Evolutionary conservation across 2,797 vertebrate species (phyloP).

Genomic region (Botia almorhae): DNA sequence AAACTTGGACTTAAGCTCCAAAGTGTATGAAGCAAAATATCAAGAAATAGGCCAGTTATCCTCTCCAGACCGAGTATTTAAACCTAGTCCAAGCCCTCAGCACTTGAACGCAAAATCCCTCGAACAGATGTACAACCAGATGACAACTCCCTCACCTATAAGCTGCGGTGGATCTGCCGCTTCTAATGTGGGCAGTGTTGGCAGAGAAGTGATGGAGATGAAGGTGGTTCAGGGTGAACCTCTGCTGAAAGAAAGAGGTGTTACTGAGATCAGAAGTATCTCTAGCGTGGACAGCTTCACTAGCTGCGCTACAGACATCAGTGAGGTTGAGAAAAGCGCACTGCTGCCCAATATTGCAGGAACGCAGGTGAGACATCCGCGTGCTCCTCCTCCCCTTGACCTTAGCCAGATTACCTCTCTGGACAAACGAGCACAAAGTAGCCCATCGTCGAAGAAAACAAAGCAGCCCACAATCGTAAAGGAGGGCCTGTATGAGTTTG

Average conservation of each 20-base stretch:
- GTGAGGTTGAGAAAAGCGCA: conserved; percentile 82
- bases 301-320: conserved; percentile 81
- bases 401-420: conserved; percentile 77
- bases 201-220: conserved; percentile 84
- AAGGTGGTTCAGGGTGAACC: conserved; percentile 72
- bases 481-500: conserved; percentile 83
- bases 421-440: conserved; percentile 61
- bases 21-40: conserved; percentile 83
- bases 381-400: conserved; percentile 81
- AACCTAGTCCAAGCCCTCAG: conserved; percentile 80
- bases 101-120: conserved; percentile 83
- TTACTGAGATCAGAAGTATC: conserved; percentile 83
- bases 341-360: conserved; percentile 74
- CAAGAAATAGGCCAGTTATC: conserved; percentile 86
- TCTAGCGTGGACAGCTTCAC: conserved; percentile 83
- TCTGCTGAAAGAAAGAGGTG: conserved; percentile 64
- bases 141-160: conserved; percentile 73
- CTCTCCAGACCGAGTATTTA: conserved; percentile 82
- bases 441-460: conserved; percentile 64
- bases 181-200: conserved; percentile 61
- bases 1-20: conserved; percentile 62
- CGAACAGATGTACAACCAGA: conserved; percentile 87
- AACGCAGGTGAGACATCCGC: conserved; percentile 77
- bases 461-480: conserved; percentile 77
- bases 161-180: conserved; percentile 72